phyloP scores from a whole-genome alignment of 2,113 vertebrate genomes.

The Maccullochella peelii region DNA sequence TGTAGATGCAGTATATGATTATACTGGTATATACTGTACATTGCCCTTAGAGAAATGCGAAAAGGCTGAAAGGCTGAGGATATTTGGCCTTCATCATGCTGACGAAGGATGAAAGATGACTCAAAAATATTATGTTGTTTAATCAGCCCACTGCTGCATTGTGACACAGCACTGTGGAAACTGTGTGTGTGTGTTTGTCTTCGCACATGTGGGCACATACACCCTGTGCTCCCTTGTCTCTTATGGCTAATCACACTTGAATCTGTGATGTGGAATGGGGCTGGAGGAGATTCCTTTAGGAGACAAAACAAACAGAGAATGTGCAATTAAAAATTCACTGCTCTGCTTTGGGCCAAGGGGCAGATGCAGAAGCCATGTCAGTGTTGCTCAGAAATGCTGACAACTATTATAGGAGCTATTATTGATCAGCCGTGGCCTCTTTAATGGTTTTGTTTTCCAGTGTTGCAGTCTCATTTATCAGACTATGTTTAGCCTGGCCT shows the following conservation, averaged over 20 bases:
- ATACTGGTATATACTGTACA: background rate
- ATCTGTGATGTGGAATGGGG: constrained; percentile 34
- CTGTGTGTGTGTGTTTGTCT: constrained; percentile 7
- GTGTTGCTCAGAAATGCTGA: constrained; percentile 2
- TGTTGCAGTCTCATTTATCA: constrained; percentile 41
- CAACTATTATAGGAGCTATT: constrained; percentile 9
- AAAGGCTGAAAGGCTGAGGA: background rate
- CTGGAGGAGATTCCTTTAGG: constrained; percentile 19
- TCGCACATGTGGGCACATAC: constrained; percentile 30
- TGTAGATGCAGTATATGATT: background rate
- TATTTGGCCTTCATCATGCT: constrained; percentile 29
- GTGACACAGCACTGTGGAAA: constrained; percentile 61
- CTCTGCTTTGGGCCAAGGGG: background rate
- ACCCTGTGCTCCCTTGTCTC: background rate
- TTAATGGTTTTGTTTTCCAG: constrained; percentile 33
- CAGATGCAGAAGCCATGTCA: constrained; percentile 9
- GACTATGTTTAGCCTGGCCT: constrained; percentile 26
- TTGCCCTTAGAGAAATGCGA: background rate
- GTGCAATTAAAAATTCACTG: constrained; percentile 31
- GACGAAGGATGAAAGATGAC: constrained; percentile 42
- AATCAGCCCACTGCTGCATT: constrained; percentile 37
- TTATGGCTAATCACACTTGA: constrained; percentile 42
- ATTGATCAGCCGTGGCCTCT: constrained; percentile 24
- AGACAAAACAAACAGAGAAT: constrained; percentile 37
- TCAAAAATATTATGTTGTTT: constrained; percentile 29